phyloP scores from a whole-genome alignment of 2,888 invertebrate genomes.

The Ditula angustiorana region DNA sequence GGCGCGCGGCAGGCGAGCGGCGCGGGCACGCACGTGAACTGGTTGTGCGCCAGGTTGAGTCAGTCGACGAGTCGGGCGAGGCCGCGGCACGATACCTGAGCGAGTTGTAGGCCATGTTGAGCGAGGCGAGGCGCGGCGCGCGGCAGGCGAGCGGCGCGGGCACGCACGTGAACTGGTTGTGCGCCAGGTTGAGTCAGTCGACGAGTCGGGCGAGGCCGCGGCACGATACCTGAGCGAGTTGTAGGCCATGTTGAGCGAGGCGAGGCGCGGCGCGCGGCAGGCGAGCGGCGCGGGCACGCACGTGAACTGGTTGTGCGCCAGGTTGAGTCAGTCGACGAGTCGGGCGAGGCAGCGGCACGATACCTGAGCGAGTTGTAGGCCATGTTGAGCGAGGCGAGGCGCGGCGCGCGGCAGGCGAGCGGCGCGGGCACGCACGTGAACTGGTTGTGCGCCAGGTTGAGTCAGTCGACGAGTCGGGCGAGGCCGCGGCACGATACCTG shows the following conservation, averaged over 20 bases:
- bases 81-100: slow-evolving; percentile 95
- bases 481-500: slow-evolving; percentile 92
- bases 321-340: slow-evolving; percentile 95
- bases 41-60: slow-evolving; percentile 96
- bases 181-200: slow-evolving; percentile 94
- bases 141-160: slow-evolving; percentile 96
- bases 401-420: slow-evolving; percentile 85
- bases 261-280: slow-evolving; percentile 94
- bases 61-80: slow-evolving; percentile 95
- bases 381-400: slow-evolving; percentile 92
- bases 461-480: slow-evolving; percentile 92
- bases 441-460: slow-evolving; percentile 96
- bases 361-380: slow-evolving; percentile 96
- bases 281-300: slow-evolving; percentile 95
- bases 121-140: slow-evolving; percentile 93
- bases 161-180: slow-evolving; percentile 95
- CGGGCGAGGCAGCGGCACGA: slow-evolving; percentile 92
- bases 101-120: slow-evolving; percentile 96
- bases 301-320: slow-evolving; percentile 96
- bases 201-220: slow-evolving; percentile 95
- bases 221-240: too few relatives aligned
- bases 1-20: slow-evolving; percentile 96
- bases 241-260: slow-evolving; percentile 95
- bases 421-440: slow-evolving; percentile 85
- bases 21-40: slow-evolving; percentile 94